These are phyloP conservation scores for Urocitellus parryii DNA, from an alignment of 2,113 vertebrate species.

Conservation along the genomic window DNA sequence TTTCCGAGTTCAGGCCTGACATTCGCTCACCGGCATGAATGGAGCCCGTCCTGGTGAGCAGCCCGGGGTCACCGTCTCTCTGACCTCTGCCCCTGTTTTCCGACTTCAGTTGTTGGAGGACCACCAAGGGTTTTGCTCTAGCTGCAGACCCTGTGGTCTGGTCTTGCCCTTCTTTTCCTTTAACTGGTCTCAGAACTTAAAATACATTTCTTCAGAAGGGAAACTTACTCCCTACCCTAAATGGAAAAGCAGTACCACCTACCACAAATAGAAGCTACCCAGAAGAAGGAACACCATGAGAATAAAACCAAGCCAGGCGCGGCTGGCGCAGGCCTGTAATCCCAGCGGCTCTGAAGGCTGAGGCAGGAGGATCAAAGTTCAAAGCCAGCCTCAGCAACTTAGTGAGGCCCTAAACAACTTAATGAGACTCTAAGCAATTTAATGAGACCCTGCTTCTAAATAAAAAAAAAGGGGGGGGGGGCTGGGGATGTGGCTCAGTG, in stretches of 20 bases:
- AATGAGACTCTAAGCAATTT: too few species aligned
- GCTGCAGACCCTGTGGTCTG: neutral
- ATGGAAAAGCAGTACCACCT: conserved; percentile 20
- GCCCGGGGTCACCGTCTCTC: neutral
- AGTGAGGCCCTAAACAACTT: too few species aligned
- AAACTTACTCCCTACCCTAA: conserved; percentile 25
- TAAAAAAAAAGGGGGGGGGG: too few species aligned
- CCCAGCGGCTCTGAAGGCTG: too few species aligned
- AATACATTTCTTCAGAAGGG: conserved; percentile 51
- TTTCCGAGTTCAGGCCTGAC: conserved; percentile 39
- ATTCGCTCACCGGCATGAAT: neutral
- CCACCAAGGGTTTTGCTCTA: neutral
- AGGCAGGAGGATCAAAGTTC: too few species aligned
- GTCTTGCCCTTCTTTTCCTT: neutral
- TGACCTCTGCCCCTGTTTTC: neutral
- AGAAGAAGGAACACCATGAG: conserved; percentile 36
- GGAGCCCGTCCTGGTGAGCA: neutral
- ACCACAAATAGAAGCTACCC: conserved; percentile 40
- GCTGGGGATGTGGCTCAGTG: too few species aligned
- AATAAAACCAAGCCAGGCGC: neutral
- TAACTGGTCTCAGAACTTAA: conserved; percentile 50
- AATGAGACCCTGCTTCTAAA: too few species aligned
- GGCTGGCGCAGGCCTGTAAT: too few species aligned
- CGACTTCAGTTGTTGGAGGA: neutral
- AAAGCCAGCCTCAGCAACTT: too few species aligned